Conservation (phyloP, 2,888 invertebrate species). For the Nomada fucata region DNA sequence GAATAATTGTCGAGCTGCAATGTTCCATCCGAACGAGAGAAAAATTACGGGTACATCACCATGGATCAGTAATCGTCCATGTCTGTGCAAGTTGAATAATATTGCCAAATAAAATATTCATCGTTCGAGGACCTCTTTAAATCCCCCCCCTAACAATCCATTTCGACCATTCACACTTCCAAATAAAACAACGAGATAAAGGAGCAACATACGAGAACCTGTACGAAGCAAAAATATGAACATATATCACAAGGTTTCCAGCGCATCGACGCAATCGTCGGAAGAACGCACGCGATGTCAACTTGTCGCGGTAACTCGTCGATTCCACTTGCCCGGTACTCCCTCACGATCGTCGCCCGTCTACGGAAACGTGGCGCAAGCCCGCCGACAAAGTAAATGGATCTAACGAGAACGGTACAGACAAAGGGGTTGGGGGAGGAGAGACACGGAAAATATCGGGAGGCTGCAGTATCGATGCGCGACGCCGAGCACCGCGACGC, state of each 20-base stretch:
- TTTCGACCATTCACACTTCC: not conserved
- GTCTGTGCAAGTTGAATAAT: too few species aligned
- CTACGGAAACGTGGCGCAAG: slow-evolving; percentile 3
- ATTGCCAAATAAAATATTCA: too few species aligned
- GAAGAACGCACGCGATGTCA: not conserved
- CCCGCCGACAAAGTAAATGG: not conserved
- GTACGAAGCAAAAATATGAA: not conserved
- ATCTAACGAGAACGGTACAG: not conserved
- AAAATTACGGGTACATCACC: too few species aligned
- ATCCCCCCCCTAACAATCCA: not conserved
- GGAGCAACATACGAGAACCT: not conserved
- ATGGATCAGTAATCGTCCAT: too few species aligned
- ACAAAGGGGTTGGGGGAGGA: not conserved
- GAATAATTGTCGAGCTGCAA: too few species aligned
- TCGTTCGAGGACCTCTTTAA: too few species aligned
- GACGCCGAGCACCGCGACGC: slow-evolving; percentile 44
- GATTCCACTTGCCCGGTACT: slow-evolving; percentile 22
- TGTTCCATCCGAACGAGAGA: too few species aligned
- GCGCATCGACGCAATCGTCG: not conserved
- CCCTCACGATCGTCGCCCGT: slow-evolving; percentile 2
- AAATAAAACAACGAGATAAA: not conserved
- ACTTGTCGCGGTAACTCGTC: not conserved
- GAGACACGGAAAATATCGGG: slow-evolving; percentile 32
- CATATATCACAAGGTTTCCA: slow-evolving; percentile 17
- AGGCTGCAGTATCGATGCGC: slow-evolving; percentile 52